Evolutionary conservation across 2,888 invertebrate species (phyloP).

Genomic region (Acanthopleura granulata): DNA sequence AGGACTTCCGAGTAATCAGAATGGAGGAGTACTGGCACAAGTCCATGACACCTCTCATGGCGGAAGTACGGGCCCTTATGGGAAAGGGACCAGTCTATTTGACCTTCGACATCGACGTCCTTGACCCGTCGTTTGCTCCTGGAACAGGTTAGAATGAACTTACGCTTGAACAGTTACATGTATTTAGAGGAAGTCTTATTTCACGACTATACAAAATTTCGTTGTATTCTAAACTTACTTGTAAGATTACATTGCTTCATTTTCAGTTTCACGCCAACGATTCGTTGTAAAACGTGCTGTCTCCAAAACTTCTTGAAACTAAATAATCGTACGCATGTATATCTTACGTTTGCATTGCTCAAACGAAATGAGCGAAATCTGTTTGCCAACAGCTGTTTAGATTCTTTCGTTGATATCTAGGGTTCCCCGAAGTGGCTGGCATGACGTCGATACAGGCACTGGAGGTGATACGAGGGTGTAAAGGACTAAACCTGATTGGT

Average conservation of each 20-base stretch:
- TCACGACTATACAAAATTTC: no score
- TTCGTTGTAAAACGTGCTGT: no score
- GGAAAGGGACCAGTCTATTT: slow-evolving; percentile 55
- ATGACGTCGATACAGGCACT: slow-evolving; percentile 55
- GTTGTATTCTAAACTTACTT: no score
- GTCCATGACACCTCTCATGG: slow-evolving; percentile 54
- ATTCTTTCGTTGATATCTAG: slow-evolving; percentile 29
- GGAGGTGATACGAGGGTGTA: slow-evolving; percentile 55
- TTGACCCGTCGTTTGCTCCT: slow-evolving; percentile 58
- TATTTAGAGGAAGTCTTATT: no score
- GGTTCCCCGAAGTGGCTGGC: slow-evolving; percentile 58
- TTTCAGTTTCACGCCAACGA: no score
- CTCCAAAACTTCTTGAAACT: no score
- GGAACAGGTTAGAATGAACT: slow-evolving; percentile 50
- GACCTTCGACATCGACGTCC: slow-evolving; percentile 59
- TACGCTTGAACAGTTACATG: no score
- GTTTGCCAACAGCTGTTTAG: no score
- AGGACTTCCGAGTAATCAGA: slow-evolving; percentile 55
- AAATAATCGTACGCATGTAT: no score
- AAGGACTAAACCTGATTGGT: slow-evolving; percentile 54
- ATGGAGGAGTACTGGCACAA: slow-evolving; percentile 56
- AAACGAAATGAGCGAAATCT: no score
- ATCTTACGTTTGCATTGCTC: no score
- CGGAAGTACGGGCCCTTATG: slow-evolving; percentile 46
- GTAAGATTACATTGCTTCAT: no score